phyloP scores from a whole-genome alignment of 2,113 vertebrate species.

The Dasyprocta punctata region DNA sequence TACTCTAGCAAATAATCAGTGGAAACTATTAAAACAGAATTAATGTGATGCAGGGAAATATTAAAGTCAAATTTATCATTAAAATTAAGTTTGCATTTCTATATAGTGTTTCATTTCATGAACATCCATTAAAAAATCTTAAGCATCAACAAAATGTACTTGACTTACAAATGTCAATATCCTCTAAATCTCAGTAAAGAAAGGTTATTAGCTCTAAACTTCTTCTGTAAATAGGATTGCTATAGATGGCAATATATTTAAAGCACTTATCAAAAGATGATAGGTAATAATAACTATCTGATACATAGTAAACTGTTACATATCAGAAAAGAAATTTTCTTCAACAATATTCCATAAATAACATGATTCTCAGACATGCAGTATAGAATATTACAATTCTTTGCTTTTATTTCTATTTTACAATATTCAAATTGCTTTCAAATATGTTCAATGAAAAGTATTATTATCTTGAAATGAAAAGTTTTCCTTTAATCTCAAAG shows the following conservation, averaged over 20 bases:
- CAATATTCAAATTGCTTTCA: background rate
- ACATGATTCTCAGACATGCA: background rate
- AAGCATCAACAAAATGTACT: background rate
- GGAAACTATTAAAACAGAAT: background rate
- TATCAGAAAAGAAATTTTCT: background rate
- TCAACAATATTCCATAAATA: background rate
- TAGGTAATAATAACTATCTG: background rate
- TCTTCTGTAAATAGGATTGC: background rate
- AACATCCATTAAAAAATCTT: background rate
- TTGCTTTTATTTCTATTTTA: background rate
- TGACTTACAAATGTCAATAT: background rate
- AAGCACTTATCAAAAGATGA: background rate
- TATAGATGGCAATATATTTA: background rate
- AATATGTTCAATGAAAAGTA: background rate
- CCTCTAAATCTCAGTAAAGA: background rate
- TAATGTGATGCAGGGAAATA: background rate
- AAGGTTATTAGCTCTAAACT: background rate
- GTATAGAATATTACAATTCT: background rate
- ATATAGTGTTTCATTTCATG: background rate
- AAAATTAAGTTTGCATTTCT: background rate
- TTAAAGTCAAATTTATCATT: background rate
- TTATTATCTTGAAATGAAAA: conserved; percentile 10
- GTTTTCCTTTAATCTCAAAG: background rate
- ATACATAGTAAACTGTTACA: background rate
- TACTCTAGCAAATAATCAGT: background rate